phyloP scores from a whole-genome alignment of 2,797 vertebrate genomes.

The Limnodromus scolopaceus region DNA sequence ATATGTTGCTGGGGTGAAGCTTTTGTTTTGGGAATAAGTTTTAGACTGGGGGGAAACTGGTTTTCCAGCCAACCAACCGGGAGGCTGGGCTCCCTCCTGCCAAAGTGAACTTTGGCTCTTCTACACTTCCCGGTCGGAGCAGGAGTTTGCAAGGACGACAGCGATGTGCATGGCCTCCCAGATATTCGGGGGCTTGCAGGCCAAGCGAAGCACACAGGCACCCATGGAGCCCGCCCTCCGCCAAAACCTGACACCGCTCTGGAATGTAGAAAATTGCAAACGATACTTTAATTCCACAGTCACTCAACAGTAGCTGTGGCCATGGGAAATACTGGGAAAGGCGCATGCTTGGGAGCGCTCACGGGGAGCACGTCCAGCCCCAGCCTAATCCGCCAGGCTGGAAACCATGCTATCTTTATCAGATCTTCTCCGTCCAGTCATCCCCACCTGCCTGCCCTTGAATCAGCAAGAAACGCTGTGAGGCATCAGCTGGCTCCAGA shows the following conservation, averaged over 20 bases:
- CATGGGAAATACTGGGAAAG: conserved; percentile 46
- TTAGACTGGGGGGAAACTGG: not conserved
- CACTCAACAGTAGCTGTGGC: conserved; percentile 29
- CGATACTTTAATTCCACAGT: conserved; percentile 52
- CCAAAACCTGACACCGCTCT: conserved; percentile 9
- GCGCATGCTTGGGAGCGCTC: not conserved
- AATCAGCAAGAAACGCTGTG: not conserved
- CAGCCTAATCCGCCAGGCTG: not conserved
- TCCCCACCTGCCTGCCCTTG: not conserved
- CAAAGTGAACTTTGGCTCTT: not conserved
- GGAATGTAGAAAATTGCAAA: conserved; percentile 58
- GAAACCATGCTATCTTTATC: not conserved
- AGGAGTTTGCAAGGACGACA: not conserved
- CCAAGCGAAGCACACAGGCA: not conserved
- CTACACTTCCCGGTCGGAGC: accelerated
- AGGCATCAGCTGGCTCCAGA: accelerated
- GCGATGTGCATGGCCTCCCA: accelerated
- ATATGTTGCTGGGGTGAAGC: not conserved
- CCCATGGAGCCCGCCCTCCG: not conserved
- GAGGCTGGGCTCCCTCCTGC: not conserved
- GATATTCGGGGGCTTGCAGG: not conserved
- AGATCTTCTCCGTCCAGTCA: not conserved
- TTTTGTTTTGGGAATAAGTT: not conserved
- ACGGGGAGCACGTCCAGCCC: not conserved
- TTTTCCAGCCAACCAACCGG: not conserved